Evolutionary conservation across 1,140 invertebrate genomes (phyloP).

Genomic region (Aethina tumida): DNA sequence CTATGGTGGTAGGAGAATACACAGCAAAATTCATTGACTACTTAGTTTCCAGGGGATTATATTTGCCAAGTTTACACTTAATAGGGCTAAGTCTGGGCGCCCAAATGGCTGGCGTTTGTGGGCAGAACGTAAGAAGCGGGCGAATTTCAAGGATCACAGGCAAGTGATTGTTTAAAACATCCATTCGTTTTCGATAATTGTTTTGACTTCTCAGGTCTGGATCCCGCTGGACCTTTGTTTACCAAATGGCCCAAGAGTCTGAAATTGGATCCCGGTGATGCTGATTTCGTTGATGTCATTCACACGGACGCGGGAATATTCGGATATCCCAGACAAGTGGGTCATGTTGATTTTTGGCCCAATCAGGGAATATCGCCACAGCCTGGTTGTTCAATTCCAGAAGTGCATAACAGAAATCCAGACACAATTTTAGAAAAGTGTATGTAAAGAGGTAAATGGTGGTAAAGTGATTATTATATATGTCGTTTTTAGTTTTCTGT

Average conservation of each 20-base stretch:
- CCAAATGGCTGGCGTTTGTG: constrained; percentile 51
- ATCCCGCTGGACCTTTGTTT: constrained; percentile 48
- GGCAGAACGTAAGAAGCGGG: constrained; percentile 31
- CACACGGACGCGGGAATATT: constrained; percentile 62
- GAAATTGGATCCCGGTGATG: constrained; percentile 46
- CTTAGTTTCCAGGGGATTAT: constrained; percentile 37
- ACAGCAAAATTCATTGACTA: constrained; percentile 44
- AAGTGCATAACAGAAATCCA: constrained; percentile 28
- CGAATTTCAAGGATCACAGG: constrained; percentile 35
- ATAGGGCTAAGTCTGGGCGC: constrained; percentile 46
- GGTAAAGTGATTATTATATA: neutral
- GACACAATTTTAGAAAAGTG: constrained; percentile 29
- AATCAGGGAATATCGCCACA: constrained; percentile 54
- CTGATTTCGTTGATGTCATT: constrained; percentile 66
- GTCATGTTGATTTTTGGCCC: constrained; percentile 65
- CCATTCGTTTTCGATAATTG: neutral
- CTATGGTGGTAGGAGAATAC: constrained; percentile 41
- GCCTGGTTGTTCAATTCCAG: constrained; percentile 51
- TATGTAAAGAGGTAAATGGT: too few species aligned
- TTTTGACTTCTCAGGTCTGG: constrained; percentile 36
- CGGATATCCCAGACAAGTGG: constrained; percentile 47
- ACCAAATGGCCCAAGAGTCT: constrained; percentile 32
- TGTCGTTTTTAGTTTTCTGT: constrained; percentile 52
- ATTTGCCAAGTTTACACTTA: constrained; percentile 40
- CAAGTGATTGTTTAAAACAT: constrained; percentile 8